Base-by-base conservation (phyloP, 1,140 invertebrate genomes). In the Thaumetopoea pityocampa region DNA sequence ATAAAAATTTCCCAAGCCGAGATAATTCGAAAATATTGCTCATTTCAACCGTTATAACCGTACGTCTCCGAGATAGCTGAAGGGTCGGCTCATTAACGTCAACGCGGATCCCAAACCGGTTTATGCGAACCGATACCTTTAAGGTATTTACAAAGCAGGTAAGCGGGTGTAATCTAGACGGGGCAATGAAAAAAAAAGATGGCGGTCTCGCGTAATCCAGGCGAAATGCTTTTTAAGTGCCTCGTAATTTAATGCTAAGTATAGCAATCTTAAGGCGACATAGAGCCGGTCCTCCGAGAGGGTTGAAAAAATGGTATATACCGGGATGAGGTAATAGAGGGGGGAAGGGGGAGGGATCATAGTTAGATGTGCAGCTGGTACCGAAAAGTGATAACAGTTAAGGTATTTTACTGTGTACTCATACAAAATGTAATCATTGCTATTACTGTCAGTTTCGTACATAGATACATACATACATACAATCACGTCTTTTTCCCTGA, bases 201-300 rank as follows among this genome's bases (percentile, higher is more conserved):
- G 38, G 45, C 48, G 45, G 36, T 57, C 45, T 44, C 44, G 55
- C 50, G 54, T 79, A 79, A 82, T 76, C 72, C 62, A 48, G 50
- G 41, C 29, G 48, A 59, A 76, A 67, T 67, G 57, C 61, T 65
- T 57, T 70, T 78, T 68, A 73, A 80, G 62, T 65, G 62, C 59
- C 58, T 65, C 52, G 69, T 73, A 78, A 78, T 79, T 82, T 82
- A 78, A 78, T 78, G 64, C 63, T 79, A 78, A 79, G 76, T 74
- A 68, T 71, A 60, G 76, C 69, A 77, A 73, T 82, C 76, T 72
- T 52, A 67, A 72, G 60, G 64, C 52, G 64, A 67, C 61, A 57
- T 46, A 60, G 56, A 69, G 57, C 56, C 52, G 47, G 52, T 56
- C 45, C 38, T 69, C 49, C 36, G 60, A 73, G 72, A 72, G 71